These are phyloP conservation scores for Macrosoma leucophasiata DNA, from an alignment of 2,888 invertebrate genomes.

Conservation along the genomic window DNA sequence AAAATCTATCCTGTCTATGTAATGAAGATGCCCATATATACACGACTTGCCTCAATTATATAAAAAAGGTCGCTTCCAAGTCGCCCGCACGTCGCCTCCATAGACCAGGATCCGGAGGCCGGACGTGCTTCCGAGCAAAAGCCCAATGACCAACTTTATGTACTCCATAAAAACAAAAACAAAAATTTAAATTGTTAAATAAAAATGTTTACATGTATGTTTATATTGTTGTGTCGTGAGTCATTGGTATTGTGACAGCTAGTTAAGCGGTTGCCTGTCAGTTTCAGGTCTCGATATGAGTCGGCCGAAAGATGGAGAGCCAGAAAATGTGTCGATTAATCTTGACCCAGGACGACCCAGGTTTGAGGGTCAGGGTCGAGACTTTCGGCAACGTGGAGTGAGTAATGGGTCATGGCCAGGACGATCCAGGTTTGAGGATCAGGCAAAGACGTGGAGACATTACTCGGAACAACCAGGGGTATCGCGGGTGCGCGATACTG, in stretches of 20 bases:
- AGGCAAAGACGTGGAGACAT: conserved; percentile 1
- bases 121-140: no score
- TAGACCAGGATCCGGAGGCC: no score
- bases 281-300: conserved; percentile 1
- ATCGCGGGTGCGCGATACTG: conserved; percentile 1
- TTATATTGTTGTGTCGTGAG: background rate
- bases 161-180: no score
- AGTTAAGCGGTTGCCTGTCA: conserved; percentile 2
- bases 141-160: no score
- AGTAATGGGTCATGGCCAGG: conserved; percentile 3
- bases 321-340: background rate
- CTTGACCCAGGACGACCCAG: conserved; percentile 1
- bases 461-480: conserved; percentile 2
- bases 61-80: no score
- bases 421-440: conserved; percentile 1
- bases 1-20: no score
- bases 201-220: background rate
- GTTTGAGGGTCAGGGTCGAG: conserved; percentile 1
- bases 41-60: no score
- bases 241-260: conserved; percentile 1
- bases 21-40: no score
- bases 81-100: no score
- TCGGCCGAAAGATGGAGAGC: conserved; percentile 1
- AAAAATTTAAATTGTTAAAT: no score
- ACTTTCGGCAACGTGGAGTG: conserved; percentile 3